These are phyloP conservation scores for Bovichtus variegatus DNA, from an alignment of 2,797 vertebrate species.

Conservation along the genomic window DNA sequence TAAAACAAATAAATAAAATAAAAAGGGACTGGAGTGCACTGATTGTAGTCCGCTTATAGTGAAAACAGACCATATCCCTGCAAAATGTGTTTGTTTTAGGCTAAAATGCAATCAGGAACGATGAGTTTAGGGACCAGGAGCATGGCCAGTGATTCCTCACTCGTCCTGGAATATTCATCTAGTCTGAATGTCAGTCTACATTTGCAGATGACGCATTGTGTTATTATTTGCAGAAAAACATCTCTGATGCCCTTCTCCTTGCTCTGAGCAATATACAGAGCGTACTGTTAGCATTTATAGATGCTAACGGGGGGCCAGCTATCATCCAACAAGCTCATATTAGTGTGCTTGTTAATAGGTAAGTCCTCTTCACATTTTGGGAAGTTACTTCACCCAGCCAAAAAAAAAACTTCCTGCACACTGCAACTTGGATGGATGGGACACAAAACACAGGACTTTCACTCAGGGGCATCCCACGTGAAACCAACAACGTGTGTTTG, in stretches of 20 bases:
- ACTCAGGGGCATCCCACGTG: no score
- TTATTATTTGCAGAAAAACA: constrained; percentile 60
- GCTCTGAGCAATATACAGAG: constrained; percentile 84
- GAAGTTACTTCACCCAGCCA: no score
- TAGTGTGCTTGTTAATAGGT: constrained; percentile 89
- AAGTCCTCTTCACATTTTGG: constrained; percentile 19
- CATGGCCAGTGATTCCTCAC: not conserved
- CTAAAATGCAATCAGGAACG: not conserved
- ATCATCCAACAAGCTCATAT: constrained; percentile 78
- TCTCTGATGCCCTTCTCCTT: constrained; percentile 78
- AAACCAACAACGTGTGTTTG: no score
- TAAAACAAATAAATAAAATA: not conserved
- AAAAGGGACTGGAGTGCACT: not conserved
- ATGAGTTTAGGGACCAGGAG: not conserved
- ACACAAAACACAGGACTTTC: no score
- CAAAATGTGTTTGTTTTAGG: not conserved
- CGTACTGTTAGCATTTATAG: constrained; percentile 80
- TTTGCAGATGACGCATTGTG: constrained; percentile 7
- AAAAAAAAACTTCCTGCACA: no score
- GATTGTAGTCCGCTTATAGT: not conserved
- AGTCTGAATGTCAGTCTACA: not conserved
- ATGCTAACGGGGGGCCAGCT: constrained; percentile 71
- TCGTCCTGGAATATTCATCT: not conserved
- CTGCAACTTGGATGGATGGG: no score
- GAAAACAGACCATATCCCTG: not conserved